phyloP scores from a whole-genome alignment of 2,797 vertebrate genomes.

The Heliangelus exortis region DNA sequence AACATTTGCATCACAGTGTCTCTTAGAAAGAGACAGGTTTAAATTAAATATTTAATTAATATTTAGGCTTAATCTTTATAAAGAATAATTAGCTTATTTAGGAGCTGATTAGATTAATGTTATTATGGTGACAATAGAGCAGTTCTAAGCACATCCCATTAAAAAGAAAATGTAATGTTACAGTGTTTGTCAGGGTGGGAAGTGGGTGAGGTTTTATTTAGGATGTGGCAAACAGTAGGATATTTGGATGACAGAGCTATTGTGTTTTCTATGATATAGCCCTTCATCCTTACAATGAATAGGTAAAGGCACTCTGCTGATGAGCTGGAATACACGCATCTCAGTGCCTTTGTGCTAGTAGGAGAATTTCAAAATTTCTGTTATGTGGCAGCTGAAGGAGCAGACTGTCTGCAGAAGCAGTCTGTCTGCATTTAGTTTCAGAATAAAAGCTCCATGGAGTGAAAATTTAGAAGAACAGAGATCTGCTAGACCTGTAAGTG shows the following conservation, averaged over 20 bases:
- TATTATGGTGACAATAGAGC: conserved; percentile 77
- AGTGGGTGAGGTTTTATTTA: background rate
- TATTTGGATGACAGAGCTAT: background rate
- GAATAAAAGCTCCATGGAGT: accelerated
- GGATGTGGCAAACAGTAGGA: background rate
- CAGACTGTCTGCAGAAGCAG: accelerated
- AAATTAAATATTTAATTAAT: conserved; percentile 73
- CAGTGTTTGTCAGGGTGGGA: background rate
- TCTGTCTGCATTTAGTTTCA: background rate
- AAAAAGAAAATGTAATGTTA: background rate
- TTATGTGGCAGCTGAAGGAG: background rate
- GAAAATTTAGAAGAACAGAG: background rate
- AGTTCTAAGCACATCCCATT: conserved; percentile 72
- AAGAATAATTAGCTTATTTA: conserved; percentile 81
- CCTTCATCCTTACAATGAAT: background rate
- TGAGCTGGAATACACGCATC: accelerated
- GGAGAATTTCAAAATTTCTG: background rate
- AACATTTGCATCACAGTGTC: background rate
- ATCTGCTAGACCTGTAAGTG: background rate
- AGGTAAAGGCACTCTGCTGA: background rate
- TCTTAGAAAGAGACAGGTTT: conserved; percentile 18
- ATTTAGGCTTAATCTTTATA: conserved; percentile 79
- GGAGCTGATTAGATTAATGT: conserved; percentile 80
- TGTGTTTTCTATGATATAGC: background rate
- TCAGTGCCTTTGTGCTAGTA: background rate